Conservation (phyloP, 1,140 invertebrate species). For the Caenorhabditis tropicalis region DNA sequence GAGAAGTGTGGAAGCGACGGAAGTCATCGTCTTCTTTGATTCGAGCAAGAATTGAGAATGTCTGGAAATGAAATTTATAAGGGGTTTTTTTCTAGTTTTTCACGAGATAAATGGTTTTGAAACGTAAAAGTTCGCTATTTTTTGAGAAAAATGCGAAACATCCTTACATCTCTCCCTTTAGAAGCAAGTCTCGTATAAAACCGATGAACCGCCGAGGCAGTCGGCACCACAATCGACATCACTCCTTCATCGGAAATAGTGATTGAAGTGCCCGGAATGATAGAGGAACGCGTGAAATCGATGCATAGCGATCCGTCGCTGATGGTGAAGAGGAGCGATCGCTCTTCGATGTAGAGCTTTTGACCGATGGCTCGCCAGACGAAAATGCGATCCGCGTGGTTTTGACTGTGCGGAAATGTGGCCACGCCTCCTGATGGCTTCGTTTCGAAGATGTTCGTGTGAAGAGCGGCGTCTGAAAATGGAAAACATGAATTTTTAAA, state of each 20-base stretch:
- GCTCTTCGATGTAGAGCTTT: slow-evolving; percentile 43
- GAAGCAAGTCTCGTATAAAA: background rate
- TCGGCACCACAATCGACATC: slow-evolving; percentile 32
- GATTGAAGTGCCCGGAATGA: slow-evolving; percentile 41
- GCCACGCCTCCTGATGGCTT: background rate
- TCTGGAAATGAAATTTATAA: too few species aligned
- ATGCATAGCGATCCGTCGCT: slow-evolving; percentile 21
- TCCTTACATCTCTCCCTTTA: background rate
- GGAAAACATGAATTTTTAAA: background rate
- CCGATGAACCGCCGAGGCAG: slow-evolving; percentile 16
- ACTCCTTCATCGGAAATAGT: slow-evolving; percentile 27
- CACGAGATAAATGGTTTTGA: too few species aligned
- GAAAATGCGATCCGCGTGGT: background rate
- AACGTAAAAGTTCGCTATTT: too few species aligned
- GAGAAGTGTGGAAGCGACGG: background rate
- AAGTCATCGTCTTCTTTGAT: slow-evolving; percentile 13
- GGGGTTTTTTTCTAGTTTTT: too few species aligned
- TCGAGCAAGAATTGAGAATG: slow-evolving; percentile 19
- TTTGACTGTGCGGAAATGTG: background rate
- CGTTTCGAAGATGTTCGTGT: background rate
- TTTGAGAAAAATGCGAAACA: too few species aligned
- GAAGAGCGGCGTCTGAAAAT: background rate
- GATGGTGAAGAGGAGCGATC: background rate
- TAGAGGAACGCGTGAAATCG: slow-evolving; percentile 42
- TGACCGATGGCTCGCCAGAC: slow-evolving; percentile 39